A percentile compares a stretch with the other conserved stretches of the same genome.
These are phyloP conservation scores for Enteromius trimaculatus DNA, from an alignment of 2,797 vertebrate genomes.

Conservation along the genomic window DNA sequence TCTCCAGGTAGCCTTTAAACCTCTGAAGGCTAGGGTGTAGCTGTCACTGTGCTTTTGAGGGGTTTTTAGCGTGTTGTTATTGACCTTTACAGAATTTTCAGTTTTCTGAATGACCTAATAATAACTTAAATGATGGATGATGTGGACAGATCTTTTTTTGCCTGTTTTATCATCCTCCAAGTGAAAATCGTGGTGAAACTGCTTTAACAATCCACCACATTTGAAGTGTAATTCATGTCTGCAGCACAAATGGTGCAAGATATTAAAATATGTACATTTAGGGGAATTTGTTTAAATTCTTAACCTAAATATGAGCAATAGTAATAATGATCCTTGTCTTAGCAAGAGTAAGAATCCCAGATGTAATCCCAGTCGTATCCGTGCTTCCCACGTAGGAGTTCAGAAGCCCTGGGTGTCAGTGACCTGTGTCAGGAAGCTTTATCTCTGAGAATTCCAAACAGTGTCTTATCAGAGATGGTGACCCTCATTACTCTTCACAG, in stretches of 20 bases:
- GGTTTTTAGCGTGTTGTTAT: background rate
- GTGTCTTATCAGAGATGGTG: slow-evolving; percentile 64
- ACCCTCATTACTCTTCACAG: slow-evolving; percentile 58
- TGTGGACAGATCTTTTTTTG: background rate
- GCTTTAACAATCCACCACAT: background rate
- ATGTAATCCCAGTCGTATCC: background rate
- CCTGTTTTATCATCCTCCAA: background rate
- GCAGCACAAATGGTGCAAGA: background rate
- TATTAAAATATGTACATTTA: background rate
- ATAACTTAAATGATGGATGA: background rate
- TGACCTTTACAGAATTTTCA: background rate
- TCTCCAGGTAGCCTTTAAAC: slow-evolving; percentile 72
- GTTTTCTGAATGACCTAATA: background rate
- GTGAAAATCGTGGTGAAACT: background rate
- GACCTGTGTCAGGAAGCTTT: slow-evolving; percentile 67
- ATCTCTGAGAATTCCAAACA: slow-evolving; percentile 74
- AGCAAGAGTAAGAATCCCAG: background rate
- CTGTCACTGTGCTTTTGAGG: background rate
- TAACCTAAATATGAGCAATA: background rate
- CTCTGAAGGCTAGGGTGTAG: background rate
- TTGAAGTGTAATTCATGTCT: background rate
- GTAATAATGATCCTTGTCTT: background rate
- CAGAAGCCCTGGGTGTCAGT: slow-evolving; percentile 67
- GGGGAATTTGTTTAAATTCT: background rate
- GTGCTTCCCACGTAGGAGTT: slow-evolving; percentile 54